phyloP scores from a whole-genome alignment of 1,140 invertebrate genomes.

The Calephelis virginiensis region DNA sequence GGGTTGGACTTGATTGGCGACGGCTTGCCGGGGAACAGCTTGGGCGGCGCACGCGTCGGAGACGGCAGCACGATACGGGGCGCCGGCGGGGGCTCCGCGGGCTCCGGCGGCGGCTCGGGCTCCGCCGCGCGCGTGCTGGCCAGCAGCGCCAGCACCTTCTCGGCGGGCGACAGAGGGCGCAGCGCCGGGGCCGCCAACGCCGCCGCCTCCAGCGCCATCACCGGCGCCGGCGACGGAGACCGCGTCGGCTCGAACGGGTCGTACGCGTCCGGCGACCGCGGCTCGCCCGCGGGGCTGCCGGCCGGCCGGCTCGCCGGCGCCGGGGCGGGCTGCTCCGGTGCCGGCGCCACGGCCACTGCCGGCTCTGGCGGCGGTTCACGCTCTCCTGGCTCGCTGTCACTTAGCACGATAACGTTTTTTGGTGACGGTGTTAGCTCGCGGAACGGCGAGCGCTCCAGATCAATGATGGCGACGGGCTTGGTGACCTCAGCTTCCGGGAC shows the following conservation, averaged over 20 bases:
- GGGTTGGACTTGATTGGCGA: conserved; percentile 78
- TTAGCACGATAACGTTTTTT: conserved; percentile 88
- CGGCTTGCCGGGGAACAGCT: conserved; percentile 74
- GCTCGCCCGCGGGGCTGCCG: conserved; percentile 76
- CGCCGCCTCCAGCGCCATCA: conserved; percentile 78
- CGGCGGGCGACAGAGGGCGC: conserved; percentile 66
- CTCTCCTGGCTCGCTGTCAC: conserved; percentile 86
- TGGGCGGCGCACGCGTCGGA: conserved; percentile 70
- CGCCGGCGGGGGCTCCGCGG: conserved; percentile 45
- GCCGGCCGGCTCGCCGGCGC: conserved; percentile 63
- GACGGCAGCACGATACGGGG: conserved; percentile 73
- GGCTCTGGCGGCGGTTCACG: conserved; percentile 70
- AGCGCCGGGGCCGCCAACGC: conserved; percentile 35
- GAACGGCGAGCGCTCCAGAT: conserved; percentile 90
- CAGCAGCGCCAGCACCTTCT: conserved; percentile 62
- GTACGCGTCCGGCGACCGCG: conserved; percentile 86
- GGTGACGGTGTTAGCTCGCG: conserved; percentile 88
- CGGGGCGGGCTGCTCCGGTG: conserved; percentile 56
- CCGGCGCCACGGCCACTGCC: conserved; percentile 51
- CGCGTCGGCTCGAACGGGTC: conserved; percentile 94
- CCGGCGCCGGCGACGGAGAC: conserved; percentile 83
- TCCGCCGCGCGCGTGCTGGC: conserved; percentile 73
- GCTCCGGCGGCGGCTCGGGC: conserved; percentile 59
- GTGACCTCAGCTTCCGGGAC: conserved; percentile 50
- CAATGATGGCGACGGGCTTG: conserved; percentile 90